Base-by-base conservation (phyloP, 2,888 invertebrate species). In the Tupiocoris notatus region DNA sequence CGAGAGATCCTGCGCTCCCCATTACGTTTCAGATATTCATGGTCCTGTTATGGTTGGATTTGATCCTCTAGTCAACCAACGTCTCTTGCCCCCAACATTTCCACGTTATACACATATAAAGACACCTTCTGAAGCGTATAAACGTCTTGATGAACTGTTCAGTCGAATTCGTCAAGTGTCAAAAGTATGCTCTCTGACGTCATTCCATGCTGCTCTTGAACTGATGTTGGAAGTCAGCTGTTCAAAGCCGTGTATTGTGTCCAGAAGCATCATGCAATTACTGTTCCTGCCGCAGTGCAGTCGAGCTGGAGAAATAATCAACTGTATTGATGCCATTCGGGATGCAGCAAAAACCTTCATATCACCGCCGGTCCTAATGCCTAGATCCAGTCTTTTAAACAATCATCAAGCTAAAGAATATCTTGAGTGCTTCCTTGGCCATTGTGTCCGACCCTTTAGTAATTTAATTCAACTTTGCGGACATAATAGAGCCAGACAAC, bases 71-170 rank as follows among this genome's bases (percentile, higher is more conserved):
- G 92, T 97, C 62, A 98, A 98, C 86, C 97, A 97, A 85, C 89
- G 96, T 61, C 87, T 97, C 67, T 86, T 98, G 75, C 98, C 98
- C n/a, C 97, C 98, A 0, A 97, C 98, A 18, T 99, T 98, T 86
- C 98, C 98, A 0, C 90, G 98, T 20, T 97, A 96, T 84, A 95
- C 96, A 0, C 92, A 94, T 85, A 95, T 98, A 82, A 93, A 93
- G 81, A 84, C 85, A 0, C 86, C 91, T 80, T 85, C 87, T 68
- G 94, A 94, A 82, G 94, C 96, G 54, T 84, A 95, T 78, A 87
- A 88, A 79, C 94, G 94, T 83, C 89, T 94, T 82, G 92, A 93
- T 81, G 91, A 91, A 82, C 88, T 97, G 81, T 88, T 96, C n/a
- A 88, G 90, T 58, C 88, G 94, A 78, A 87, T 96, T 68, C 90